Evolutionary conservation across 2,888 invertebrate species (phyloP), one percentile per base, ranked within the genome.

Genomic region (Chirona hameri): DNA sequence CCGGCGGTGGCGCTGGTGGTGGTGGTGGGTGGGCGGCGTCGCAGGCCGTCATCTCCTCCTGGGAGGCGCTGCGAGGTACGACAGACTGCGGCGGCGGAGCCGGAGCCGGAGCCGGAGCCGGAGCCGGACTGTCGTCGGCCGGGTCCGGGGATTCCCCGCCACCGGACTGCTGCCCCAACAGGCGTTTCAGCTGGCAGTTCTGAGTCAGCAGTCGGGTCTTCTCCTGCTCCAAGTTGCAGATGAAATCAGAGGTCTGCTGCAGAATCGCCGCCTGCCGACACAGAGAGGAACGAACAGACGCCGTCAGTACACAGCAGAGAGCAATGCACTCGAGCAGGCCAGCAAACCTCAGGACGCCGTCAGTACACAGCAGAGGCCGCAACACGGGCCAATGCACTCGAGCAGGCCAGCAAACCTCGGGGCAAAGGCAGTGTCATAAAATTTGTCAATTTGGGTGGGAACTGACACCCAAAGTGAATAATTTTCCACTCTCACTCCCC

Each of bases 171-270:
- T 31, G 76, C 14, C 76, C 76, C 76, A 76, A 39, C 86, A 96
- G 90, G 86, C 96, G 92, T 88, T 97, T 97, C 86, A 98, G 90
- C 87, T 97, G 96, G 88, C 95, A 95, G 88, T 98, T 98, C 89
- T 98, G 97, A 82, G 95, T 94, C 83, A 96, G 90, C 85, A 99
- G 91, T 87, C 95, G 92, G 31, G 95, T 96, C 89, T 98, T 98
- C 89, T 98, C 98, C 88, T 95, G 95, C 88, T 98, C 96, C 88
- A 98, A 89, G 86, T 94, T 93, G 87, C 96, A 96, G 86, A 99
- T 98, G 88, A 98, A 98, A 87, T 99, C 98, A 83, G 98, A 97
- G 18, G 99, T 98, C 90, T 99, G 98, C 90, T 99, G 99, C 86
- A 99, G 91, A 88, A 99, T 99, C 84, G 99, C 97, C 86, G 99